A percentile compares a stretch with the other conserved stretches of the same genome.
These are phyloP conservation scores for Entomobrya multifasciata DNA, from an alignment of 2,888 invertebrate species.

Conservation along the genomic window DNA sequence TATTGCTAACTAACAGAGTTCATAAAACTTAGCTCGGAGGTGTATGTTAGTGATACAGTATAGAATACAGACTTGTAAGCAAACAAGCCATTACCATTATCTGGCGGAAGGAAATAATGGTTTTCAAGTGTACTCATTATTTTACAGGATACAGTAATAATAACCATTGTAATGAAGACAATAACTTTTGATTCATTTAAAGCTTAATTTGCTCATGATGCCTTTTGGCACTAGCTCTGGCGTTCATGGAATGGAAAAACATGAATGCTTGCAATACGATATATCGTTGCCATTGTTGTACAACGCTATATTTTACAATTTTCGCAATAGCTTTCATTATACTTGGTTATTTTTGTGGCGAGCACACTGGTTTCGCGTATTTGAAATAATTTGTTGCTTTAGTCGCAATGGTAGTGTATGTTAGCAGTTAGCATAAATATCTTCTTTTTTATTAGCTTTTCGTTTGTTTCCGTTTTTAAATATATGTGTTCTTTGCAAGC, in stretches of 20 bases:
- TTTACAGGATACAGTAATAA: neutral
- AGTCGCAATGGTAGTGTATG: too few relatives aligned
- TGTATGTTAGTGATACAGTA: neutral
- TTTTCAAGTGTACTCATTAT: neutral
- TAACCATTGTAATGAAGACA: neutral
- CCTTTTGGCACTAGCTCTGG: neutral
- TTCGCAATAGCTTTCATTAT: too few relatives aligned
- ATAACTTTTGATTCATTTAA: neutral
- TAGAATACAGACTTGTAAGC: neutral
- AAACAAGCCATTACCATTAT: neutral
- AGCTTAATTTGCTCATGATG: neutral
- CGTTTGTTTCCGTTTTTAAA: too few relatives aligned
- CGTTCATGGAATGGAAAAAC: neutral
- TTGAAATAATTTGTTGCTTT: too few relatives aligned
- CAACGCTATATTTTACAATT: too few relatives aligned
- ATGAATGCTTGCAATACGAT: too few relatives aligned
- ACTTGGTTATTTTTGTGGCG: too few relatives aligned
- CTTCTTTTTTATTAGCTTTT: too few relatives aligned
- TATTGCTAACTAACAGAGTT: neutral
- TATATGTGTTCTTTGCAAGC: too few relatives aligned
- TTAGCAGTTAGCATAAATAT: too few relatives aligned
- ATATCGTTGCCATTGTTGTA: too few relatives aligned
- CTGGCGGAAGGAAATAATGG: constrained; percentile 1
- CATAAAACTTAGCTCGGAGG: neutral
- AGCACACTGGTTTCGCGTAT: too few relatives aligned